These are phyloP conservation scores for Athene cunicularia DNA, from an alignment of 2,113 vertebrate genomes.

Conservation along the genomic window DNA sequence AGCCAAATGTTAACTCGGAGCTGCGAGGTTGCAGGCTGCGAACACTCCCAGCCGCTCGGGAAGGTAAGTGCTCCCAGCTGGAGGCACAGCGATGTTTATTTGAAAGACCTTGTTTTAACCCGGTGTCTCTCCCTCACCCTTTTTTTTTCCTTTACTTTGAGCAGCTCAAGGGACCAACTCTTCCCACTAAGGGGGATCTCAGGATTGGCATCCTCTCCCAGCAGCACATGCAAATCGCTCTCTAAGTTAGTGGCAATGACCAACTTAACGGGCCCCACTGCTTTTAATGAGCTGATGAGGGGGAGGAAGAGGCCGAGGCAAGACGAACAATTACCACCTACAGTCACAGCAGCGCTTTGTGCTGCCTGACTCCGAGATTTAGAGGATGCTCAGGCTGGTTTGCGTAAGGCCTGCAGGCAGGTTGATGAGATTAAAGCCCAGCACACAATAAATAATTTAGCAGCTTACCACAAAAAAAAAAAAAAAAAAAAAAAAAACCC, in stretches of 20 bases:
- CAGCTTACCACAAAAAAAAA: constrained; percentile 41
- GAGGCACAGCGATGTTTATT: accelerated
- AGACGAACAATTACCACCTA: background rate
- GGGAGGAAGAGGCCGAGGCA: background rate
- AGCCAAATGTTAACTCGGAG: background rate
- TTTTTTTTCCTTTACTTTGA: background rate
- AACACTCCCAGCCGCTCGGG: background rate
- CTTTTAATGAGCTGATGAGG: constrained; percentile 21
- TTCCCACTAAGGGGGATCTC: background rate
- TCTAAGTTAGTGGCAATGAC: background rate
- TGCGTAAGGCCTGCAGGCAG: constrained; percentile 53
- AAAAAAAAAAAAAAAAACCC: background rate
- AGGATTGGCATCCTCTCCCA: background rate
- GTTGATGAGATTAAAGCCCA: constrained; percentile 77
- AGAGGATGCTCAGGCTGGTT: background rate
- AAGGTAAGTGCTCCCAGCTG: background rate
- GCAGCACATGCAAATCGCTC: background rate
- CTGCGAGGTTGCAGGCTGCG: background rate
- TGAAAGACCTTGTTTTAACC: background rate
- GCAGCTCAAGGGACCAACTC: background rate
- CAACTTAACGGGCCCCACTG: background rate
- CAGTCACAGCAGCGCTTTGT: background rate
- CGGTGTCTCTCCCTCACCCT: background rate
- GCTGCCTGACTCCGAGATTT: background rate
- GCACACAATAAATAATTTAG: constrained; percentile 75